Evolutionary conservation across 2,113 vertebrate genomes (phyloP), one percentile per base, ranked within the genome.

Genomic region (Lepisosteus oculatus): DNA sequence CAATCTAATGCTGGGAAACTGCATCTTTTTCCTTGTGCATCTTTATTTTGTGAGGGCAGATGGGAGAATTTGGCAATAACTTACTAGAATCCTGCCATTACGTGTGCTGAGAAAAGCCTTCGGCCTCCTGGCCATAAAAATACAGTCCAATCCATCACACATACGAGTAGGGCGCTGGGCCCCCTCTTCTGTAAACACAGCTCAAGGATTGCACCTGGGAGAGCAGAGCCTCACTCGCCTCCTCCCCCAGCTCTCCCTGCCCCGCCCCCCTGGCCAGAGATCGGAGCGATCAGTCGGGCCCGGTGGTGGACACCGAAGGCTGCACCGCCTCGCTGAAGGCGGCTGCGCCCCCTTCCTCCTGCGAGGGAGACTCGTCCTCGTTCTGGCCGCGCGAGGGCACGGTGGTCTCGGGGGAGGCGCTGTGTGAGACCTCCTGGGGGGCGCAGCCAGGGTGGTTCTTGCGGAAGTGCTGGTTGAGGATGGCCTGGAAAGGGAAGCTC

Each of bases 391-490:
- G 88, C 3, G 96, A 96, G 0, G 95, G 94, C 78, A 96, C 93
- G 0, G 96, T 99, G 81, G 97, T 98, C 84, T 98, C 97, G 0
- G 97, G 97, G 42, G 97, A 98, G 78, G 96, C 95, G 84, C 97
- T 97, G 78, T 97, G 97, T 15, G 96, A 93, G 69, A 92, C 94
- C 76, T 98, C 96, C 73, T 97, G 90, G 3, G 95, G 94, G 77
- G 95, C 77, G 17, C 95, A 97, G 86, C 96, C 95, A 0, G 97
- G 97, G 82, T 99, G 97, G 89, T 99, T 99, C 85, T 99, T 99
- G 75, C 96, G 96, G 93, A 99, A 96, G 93, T 99, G 97, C 93
- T 99, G 97, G 91, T 99, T 99, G 81, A 99, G 93, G 91, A 99
- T 99, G 82, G 97, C 97, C 93, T 98, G 97, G 91, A 99, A 99